These are phyloP conservation scores for Sminthurides aquaticus DNA, from an alignment of 2,888 invertebrate species.

Conservation along the genomic window DNA sequence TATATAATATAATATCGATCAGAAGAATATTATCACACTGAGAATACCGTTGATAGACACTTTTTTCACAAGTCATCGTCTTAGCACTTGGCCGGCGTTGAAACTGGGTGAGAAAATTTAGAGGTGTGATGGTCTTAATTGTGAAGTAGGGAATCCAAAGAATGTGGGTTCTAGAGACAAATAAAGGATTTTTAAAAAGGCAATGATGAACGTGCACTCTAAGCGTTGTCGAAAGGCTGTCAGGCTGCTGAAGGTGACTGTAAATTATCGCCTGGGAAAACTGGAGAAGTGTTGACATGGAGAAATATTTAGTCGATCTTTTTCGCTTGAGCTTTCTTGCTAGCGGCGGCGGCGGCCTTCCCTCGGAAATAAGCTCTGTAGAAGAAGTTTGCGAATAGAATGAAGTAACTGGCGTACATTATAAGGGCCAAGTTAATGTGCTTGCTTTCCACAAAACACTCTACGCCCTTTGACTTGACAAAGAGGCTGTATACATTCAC, in stretches of 20 bases:
- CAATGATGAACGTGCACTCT: neutral
- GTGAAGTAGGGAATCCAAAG: too few species aligned
- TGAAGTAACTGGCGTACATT: slow-evolving; percentile 91
- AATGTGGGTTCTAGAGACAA: too few species aligned
- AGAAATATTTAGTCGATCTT: neutral
- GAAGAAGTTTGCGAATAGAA: slow-evolving; percentile 87
- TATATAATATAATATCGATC: too few species aligned
- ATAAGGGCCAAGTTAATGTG: slow-evolving; percentile 79
- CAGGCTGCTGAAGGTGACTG: neutral
- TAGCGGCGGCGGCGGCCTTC: neutral
- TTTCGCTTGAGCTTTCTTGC: neutral
- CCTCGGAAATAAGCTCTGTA: slow-evolving; percentile 65
- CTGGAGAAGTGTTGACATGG: neutral
- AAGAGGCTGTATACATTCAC: slow-evolving; percentile 72
- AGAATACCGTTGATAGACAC: too few species aligned
- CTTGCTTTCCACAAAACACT: slow-evolving; percentile 74
- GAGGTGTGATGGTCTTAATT: too few species aligned
- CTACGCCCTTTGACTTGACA: slow-evolving; percentile 56
- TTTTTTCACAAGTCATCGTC: too few species aligned
- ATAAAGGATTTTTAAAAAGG: too few species aligned
- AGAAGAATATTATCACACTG: too few species aligned
- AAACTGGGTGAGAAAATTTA: too few species aligned
- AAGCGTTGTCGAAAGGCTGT: neutral
- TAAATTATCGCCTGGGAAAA: neutral
- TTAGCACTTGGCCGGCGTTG: too few species aligned